Conservation (phyloP, 2,888 invertebrate genomes). For the Parapristionchus giblindavisi region DNA sequence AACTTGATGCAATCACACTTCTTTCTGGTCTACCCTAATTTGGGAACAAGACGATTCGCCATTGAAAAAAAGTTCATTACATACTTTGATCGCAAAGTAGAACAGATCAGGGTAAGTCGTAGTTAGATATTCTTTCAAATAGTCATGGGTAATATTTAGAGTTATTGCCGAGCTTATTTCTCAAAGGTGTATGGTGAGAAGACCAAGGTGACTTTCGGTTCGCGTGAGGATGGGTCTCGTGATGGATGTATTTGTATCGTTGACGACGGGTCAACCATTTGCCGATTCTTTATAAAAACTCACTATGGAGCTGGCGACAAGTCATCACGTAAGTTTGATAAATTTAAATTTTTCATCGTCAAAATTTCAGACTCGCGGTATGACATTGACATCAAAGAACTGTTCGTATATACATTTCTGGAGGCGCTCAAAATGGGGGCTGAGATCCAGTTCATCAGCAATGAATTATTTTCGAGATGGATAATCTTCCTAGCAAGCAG, state of each 20-base stretch:
- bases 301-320: conserved; percentile 40
- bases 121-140: too few relatives aligned
- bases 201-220: conserved; percentile 39
- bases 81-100: too few relatives aligned
- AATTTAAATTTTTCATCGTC: conserved; percentile 40
- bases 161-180: conserved; percentile 40
- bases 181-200: conserved; percentile 42
- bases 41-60: too few relatives aligned
- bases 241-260: conserved; percentile 39
- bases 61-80: too few relatives aligned
- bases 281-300: conserved; percentile 41
- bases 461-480: neutral
- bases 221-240: conserved; percentile 40
- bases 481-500: neutral
- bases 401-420: neutral
- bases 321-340: conserved; percentile 40
- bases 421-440: neutral
- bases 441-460: neutral
- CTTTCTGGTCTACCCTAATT: too few relatives aligned
- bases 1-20: too few relatives aligned
- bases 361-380: conserved; percentile 16
- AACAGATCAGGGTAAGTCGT: too few relatives aligned
- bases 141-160: conserved; percentile 40
- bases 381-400: neutral
- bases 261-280: conserved; percentile 41